phyloP scores from a whole-genome alignment of 2,888 invertebrate species.

The Eupithecia insigniata region DNA sequence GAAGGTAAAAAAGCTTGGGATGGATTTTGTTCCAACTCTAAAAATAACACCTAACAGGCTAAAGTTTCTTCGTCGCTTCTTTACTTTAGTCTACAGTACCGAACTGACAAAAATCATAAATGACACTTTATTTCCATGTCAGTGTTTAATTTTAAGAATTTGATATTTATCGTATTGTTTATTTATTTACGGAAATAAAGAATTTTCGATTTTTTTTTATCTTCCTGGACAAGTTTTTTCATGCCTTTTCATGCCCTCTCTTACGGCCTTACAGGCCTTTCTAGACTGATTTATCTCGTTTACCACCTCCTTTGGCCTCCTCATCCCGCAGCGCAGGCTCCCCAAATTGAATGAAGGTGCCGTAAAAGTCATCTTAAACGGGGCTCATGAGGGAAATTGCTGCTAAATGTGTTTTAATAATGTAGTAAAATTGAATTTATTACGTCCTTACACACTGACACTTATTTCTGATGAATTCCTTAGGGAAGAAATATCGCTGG shows the following conservation, averaged over 20 bases:
- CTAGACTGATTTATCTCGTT: conserved; percentile 8
- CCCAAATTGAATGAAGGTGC: conserved; percentile 50
- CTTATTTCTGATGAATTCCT: conserved; percentile 11
- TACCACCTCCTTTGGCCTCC: conserved; percentile 8
- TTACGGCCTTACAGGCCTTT: not conserved
- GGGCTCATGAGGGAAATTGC: conserved; percentile 41
- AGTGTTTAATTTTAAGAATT: too few species aligned
- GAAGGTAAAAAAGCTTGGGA: too few species aligned
- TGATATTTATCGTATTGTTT: too few species aligned
- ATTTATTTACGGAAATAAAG: too few species aligned
- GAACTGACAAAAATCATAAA: too few species aligned
- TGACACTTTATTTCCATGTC: too few species aligned
- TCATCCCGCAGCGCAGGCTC: conserved; percentile 20
- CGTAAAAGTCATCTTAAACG: conserved; percentile 47
- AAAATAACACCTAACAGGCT: too few species aligned
- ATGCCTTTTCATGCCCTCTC: not conserved
- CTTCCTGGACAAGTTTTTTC: not conserved
- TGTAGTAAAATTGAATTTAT: conserved; percentile 50
- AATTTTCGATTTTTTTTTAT: too few species aligned
- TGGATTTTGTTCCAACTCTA: too few species aligned
- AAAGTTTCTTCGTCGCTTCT: too few species aligned
- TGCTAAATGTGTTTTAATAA: conserved; percentile 47
- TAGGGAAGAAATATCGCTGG: not conserved
- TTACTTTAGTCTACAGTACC: too few species aligned
- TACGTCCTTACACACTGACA: conserved; percentile 26